Evolutionary conservation across 2,113 vertebrate species (phyloP), one percentile per base, ranked within the genome.

Genomic region (Tapirus terrestris): DNA sequence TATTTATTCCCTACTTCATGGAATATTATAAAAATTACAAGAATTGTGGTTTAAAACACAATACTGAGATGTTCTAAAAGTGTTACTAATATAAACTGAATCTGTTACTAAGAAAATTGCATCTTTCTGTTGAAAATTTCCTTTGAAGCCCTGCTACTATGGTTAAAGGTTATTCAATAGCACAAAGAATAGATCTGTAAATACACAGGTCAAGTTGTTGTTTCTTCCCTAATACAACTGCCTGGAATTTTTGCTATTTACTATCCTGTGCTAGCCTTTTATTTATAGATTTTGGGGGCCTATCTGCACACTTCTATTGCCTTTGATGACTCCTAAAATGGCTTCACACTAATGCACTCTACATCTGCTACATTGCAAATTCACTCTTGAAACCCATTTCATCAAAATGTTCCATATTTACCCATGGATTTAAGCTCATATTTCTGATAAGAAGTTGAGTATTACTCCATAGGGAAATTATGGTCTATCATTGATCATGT

Each of bases 361-460:
- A 20, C 16, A 45, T 45, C 23, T 68, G 36, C 48, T 75, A 25
- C 21, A 36, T 10, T 77, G 48, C 31, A 84, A 23, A 36, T 90
- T 95, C 13, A 13, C 48, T 84, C 76, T 31, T 43, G 31, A 31
- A 89, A 89, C 25, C 17, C n/a, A 61, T 18, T 10, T 94, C 17
- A 10, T 29, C 39, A 79, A 33, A 51, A 86, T 39, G 9, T 10
- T 95, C 16, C 48, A 36, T 67, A 25, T 81, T 75, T 82, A 83
- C 31, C 21, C 17, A 60, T 48, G 16, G 29, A 75, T 39, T 67
- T 48, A 93, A 83, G 9, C 13, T 96, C n/a, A 53, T 89, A 89
- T 89, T 92, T 89, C 36, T 96, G 43, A 76, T 63, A 76, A 88
- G 31, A 95, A 87, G 51, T 58, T 76, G 53, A 86, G 6, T 36